Base-by-base conservation (phyloP, 1,140 invertebrate species). In the Halictus rubicundus region DNA sequence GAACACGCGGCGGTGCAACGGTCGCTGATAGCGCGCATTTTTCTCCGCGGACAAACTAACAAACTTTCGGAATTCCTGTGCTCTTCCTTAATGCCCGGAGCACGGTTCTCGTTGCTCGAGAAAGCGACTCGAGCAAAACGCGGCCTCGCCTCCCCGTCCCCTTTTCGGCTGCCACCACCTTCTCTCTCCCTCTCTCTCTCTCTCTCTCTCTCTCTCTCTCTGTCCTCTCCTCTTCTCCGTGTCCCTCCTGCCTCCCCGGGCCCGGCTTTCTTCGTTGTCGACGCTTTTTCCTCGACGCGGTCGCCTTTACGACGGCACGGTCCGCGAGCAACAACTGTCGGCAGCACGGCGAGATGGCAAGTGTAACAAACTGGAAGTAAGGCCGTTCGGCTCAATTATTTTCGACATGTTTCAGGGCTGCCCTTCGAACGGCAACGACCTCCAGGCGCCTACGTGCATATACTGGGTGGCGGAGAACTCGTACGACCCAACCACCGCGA, bases 311-410 rank as follows among this genome's bases (percentile, higher is more conserved):
- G 57, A 25, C 77, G 52, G 59, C 78, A 69, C 37, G 46, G 57
- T 63, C 68, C 68, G 32, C 68, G 52, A 49, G 65, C 74, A 59
- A 75, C 73, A 65, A 69, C 75, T 49, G 68, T 10, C 74, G 52
- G 25, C 68, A 68, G 70, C 63, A 64, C 75, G 57, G 23, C 65
- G 64, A 54, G 77, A 74, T 52, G 54, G 52, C 81, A 66, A 79
- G 54, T 72, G 82, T 57, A 81, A 81, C 82, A 77, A 85, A 81
- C 78, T 69, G 69, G 32, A 68, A 68, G 82, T 68, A 68, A 59
- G 49, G 42, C 70, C 78, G 78, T 74, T 83, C 72, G 49, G 57
- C 82, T 84, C 84, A 72, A 85, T 85, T 85, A 85, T 84, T 85
- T 85, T 81, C 73, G 78, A 84, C 74, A 64, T 84, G 84, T 84